Base-by-base conservation (phyloP, 2,888 invertebrate species). In the Callyntrura sp. region DNA sequence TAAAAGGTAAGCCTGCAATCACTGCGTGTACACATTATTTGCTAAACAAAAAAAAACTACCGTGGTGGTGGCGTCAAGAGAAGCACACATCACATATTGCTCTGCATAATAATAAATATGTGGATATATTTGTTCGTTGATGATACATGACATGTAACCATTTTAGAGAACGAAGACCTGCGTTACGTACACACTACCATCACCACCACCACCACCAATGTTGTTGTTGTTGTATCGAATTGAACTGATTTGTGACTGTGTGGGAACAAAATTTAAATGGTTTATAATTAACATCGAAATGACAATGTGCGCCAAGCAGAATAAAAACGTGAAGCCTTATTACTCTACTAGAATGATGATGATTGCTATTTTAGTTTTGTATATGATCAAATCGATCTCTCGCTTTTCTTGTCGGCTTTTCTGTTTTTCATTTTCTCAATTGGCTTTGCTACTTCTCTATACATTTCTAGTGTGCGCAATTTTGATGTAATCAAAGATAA, bases 231-330 rank as follows among this genome's bases (percentile, higher is more conserved):
- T 35, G 35, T 35, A 35, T 35, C 6, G 3, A 35, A 4, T 35
- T 35, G 35, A 6, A 35, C n/a, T 70, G 57, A n/a, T 51, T 51
- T 43, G 62, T 62, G 48, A 14, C 9, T 48, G 76, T 76, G 76
- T 85, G 85, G 62, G 85, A 85, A 60, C 73, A 73, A 85, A 85
- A 20, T 45, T 85, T 45, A 85, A 85, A 73, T 57, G 43, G 76
- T 14, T 35, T 73, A 60, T 85, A 85, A 85, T 85, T 85, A 85
- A 73, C 23, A 73, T 60, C 25, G 25, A 76, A 73, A 60, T 85
- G 73, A 85, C 85, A 76, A 25, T 70, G 25, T 20, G 14, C 55
- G 20, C 17, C 60, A 51, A 51, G 14, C 51, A 45, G 14, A 25
- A 23, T 76, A 35, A 17, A 28, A 55, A 62, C n/a, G 0, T 62